These are phyloP conservation scores for Pachliopta kotzebuea DNA, from an alignment of 2,888 invertebrate species.

Conservation along the genomic window DNA sequence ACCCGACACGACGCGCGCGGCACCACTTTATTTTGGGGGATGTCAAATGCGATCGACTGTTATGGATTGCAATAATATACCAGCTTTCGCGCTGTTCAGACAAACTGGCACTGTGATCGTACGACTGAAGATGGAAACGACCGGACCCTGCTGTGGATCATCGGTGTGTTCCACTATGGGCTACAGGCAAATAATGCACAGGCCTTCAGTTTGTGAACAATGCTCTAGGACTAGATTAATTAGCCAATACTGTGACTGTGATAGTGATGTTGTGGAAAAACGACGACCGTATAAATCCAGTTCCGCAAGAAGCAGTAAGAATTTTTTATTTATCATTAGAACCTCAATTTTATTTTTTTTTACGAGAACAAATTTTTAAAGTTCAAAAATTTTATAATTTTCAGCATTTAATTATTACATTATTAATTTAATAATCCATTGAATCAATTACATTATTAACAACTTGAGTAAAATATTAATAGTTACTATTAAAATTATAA, in stretches of 20 bases:
- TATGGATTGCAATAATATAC: conserved; percentile 68
- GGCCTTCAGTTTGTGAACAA: conserved; percentile 62
- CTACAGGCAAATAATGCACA: conserved; percentile 45
- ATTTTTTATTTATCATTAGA: conserved; percentile 30
- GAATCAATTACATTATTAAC: too few relatives aligned
- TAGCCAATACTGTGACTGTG: conserved; percentile 74
- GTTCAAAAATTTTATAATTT: conserved; percentile 38
- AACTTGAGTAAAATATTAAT: too few relatives aligned
- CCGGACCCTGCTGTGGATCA: conserved; percentile 43
- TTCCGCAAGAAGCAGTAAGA: conserved; percentile 72
- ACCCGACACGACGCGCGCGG: conserved; percentile 70
- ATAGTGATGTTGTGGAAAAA: conserved; percentile 67
- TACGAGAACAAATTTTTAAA: conserved; percentile 17
- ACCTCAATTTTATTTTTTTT: too few relatives aligned
- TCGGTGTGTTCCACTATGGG: conserved; percentile 41
- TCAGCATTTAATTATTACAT: too few relatives aligned
- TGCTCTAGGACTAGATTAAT: conserved; percentile 68
- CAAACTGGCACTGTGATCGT: conserved; percentile 66
- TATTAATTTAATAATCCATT: too few relatives aligned
- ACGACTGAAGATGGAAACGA: conserved; percentile 62
- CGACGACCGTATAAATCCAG: conserved; percentile 62
- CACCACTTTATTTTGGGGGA: conserved; percentile 66
- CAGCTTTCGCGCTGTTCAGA: conserved; percentile 62
- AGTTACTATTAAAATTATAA: too few relatives aligned
- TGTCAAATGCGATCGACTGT: conserved; percentile 61